Percentiles rank a stretch among this genome's conserved stretches.
Conservation (phyloP, 2,113 vertebrate species). For the Carollia perspicillata region DNA sequence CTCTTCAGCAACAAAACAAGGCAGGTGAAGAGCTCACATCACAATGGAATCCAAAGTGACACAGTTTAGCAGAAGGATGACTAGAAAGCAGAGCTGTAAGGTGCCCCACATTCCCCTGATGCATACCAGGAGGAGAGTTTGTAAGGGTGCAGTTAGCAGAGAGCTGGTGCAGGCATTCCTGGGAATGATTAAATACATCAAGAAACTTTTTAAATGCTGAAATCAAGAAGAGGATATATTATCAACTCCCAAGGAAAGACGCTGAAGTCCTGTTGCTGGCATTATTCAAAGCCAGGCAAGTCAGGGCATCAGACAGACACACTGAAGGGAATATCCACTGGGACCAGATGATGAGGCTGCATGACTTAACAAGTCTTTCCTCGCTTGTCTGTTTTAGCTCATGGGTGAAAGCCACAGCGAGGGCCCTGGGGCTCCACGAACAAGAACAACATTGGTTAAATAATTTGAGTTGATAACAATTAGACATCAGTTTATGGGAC, state of each 20-base stretch:
- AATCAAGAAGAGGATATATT: neutral
- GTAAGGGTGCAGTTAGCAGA: neutral
- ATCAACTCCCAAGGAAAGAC: neutral
- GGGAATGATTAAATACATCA: neutral
- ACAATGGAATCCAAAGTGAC: neutral
- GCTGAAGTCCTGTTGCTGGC: neutral
- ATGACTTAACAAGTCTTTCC: neutral
- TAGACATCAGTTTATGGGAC: neutral
- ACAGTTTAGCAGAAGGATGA: neutral
- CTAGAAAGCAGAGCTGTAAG: neutral
- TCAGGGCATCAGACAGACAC: neutral
- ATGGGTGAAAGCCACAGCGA: neutral
- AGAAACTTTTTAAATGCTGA: neutral
- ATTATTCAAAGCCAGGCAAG: neutral
- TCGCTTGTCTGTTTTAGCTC: neutral
- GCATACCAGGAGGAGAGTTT: neutral
- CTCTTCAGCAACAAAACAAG: neutral
- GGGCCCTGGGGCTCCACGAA: neutral
- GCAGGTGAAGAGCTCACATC: neutral
- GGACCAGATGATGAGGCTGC: neutral
- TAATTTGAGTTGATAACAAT: neutral
- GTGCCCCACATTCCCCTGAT: neutral
- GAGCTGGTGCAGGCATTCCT: neutral
- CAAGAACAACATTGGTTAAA: neutral
- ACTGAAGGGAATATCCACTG: neutral